These are phyloP conservation scores for Hyles lineata DNA, from an alignment of 2,888 invertebrate species.

Conservation along the genomic window DNA sequence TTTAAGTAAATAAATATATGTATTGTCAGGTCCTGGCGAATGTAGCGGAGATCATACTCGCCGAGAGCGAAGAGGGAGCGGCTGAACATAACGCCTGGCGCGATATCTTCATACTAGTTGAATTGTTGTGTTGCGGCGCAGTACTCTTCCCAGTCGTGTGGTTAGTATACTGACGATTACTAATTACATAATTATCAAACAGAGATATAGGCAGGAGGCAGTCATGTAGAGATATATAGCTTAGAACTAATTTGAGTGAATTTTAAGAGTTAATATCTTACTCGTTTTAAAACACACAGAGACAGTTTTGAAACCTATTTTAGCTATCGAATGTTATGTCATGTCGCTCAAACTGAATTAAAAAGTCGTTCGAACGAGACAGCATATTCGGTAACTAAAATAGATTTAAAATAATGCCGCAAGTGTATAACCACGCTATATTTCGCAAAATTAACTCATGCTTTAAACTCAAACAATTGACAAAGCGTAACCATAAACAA, in stretches of 20 bases:
- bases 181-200: background rate
- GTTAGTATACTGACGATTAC: slow-evolving; percentile 74
- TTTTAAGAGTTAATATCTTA: no score
- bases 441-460: background rate
- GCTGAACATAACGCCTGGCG: slow-evolving; percentile 96
- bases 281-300: no score
- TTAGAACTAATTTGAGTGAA: no score
- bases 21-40: slow-evolving; percentile 93
- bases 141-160: slow-evolving; percentile 98
- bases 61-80: slow-evolving; percentile 97
- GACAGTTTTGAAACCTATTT: no score
- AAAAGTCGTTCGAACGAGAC: no score
- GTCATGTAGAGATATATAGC: no score
- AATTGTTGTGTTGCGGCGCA: slow-evolving; percentile 97
- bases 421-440: no score
- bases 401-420: no score
- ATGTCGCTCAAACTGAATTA: no score
- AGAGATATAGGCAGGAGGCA: no score
- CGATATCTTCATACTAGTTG: slow-evolving; percentile 96
- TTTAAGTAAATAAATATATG: background rate
- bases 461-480: background rate
- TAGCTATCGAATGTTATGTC: no score
- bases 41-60: slow-evolving; percentile 98
- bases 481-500: background rate
- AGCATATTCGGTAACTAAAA: no score